Conservation (phyloP, 2,113 vertebrate genomes). For the Notiomystis cincta region DNA sequence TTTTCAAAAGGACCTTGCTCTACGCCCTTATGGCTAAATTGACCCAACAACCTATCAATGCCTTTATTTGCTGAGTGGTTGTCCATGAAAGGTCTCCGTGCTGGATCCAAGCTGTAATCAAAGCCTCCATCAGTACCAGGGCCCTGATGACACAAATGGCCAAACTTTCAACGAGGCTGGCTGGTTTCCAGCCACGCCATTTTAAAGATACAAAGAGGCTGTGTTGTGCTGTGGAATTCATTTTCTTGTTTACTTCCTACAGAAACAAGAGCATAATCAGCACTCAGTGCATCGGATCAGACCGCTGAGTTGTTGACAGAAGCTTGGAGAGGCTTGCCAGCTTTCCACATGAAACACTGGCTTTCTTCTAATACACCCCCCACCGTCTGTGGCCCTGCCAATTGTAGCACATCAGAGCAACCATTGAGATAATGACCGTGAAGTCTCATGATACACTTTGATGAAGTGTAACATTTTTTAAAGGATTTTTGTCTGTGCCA, state of each 20-base stretch:
- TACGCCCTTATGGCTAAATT: constrained; percentile 79
- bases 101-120: constrained; percentile 77
- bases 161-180: constrained; percentile 77
- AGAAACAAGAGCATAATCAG: constrained; percentile 87
- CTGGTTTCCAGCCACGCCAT: constrained; percentile 78
- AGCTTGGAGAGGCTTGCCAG: constrained; percentile 78
- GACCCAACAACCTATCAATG: constrained; percentile 83
- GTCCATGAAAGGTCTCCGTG: constrained; percentile 75
- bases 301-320: constrained; percentile 84
- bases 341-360: constrained; percentile 80
- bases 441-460: constrained; percentile 85
- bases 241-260: constrained; percentile 90
- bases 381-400: constrained; percentile 80
- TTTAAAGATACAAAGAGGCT: constrained; percentile 85
- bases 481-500: constrained; percentile 82
- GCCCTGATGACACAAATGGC: constrained; percentile 79
- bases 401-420: constrained; percentile 82
- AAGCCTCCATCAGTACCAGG: constrained; percentile 75
- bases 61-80: constrained; percentile 83
- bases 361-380: constrained; percentile 81
- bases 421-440: constrained; percentile 85
- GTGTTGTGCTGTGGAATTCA: constrained; percentile 84
- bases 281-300: constrained; percentile 81
- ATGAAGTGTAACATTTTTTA: constrained; percentile 87
- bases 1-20: constrained; percentile 76